Percentiles rank a stretch among this genome's conserved stretches.
phyloP scores from a whole-genome alignment of 2,888 invertebrate genomes.

The Brachyopa scutellaris region DNA sequence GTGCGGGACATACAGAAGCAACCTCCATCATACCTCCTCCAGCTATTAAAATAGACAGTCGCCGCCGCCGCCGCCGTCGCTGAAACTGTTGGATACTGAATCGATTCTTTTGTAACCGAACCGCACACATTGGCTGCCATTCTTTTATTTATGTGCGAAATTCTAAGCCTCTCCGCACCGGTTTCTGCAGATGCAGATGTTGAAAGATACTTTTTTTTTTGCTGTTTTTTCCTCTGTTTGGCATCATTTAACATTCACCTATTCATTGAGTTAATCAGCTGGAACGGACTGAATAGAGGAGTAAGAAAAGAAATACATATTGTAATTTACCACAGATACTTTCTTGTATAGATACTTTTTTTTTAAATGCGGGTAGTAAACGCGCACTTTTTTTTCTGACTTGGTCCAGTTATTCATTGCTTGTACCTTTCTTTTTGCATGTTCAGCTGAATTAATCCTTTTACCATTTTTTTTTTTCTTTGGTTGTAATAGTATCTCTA shows the following conservation, averaged over 20 bases:
- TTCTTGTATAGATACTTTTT: background rate
- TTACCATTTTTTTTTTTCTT: background rate
- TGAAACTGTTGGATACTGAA: slow-evolving; percentile 32
- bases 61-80: background rate
- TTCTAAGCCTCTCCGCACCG: slow-evolving; percentile 55
- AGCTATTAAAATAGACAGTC: slow-evolving; percentile 16
- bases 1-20: slow-evolving; percentile 49
- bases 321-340: slow-evolving; percentile 42
- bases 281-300: slow-evolving; percentile 36
- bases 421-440: slow-evolving; percentile 23
- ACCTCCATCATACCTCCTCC: slow-evolving; percentile 8
- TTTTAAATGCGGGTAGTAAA: slow-evolving; percentile 47
- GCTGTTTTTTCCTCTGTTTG: slow-evolving; percentile 21
- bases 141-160: slow-evolving; percentile 65
- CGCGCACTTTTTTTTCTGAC: slow-evolving; percentile 14
- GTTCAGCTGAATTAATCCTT: slow-evolving; percentile 31
- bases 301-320: slow-evolving; percentile 40
- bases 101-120: slow-evolving; percentile 61
- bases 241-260: slow-evolving; percentile 68
- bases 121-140: slow-evolving; percentile 47
- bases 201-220: slow-evolving; percentile 28
- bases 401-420: background rate
- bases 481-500: background rate
- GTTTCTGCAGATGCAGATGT: slow-evolving; percentile 52
- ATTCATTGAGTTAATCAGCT: slow-evolving; percentile 66